Conservation (phyloP, 2,888 invertebrate species). For the Cataglyphis rosenhaueri region DNA sequence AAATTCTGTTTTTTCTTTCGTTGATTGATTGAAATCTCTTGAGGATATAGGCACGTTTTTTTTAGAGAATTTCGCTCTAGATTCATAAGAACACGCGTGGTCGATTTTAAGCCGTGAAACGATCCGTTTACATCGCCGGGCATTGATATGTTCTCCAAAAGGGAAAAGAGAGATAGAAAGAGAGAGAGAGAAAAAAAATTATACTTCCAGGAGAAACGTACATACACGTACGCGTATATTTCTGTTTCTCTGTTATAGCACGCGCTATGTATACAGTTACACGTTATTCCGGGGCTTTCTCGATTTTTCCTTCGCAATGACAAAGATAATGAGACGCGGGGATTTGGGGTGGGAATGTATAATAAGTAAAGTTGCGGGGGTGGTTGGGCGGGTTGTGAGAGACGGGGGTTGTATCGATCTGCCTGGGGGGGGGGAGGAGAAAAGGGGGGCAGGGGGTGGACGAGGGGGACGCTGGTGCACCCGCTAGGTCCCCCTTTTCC, state of each 20-base stretch:
- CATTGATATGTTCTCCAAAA: neutral
- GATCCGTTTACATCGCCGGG: neutral
- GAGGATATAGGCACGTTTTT: neutral
- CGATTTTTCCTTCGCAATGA: conserved; percentile 80
- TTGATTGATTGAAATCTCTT: neutral
- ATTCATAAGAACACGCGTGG: neutral
- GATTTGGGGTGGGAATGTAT: conserved; percentile 82
- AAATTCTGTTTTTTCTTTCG: neutral
- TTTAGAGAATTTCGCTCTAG: neutral
- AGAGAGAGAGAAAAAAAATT: too few relatives aligned
- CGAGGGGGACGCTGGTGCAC: conserved; percentile 78
- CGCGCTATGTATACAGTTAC: conserved; percentile 13
- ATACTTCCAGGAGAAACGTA: conserved; percentile 21
- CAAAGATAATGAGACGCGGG: conserved; percentile 84
- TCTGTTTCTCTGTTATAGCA: conserved; percentile 11
- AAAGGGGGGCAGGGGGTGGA: conserved; percentile 78
- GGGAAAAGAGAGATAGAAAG: neutral
- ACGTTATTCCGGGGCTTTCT: conserved; percentile 64
- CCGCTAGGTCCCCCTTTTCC: conserved; percentile 85
- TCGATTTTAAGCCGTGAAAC: neutral
- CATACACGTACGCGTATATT: conserved; percentile 13
- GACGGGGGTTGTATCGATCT: conserved; percentile 84
- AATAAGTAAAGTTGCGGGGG: conserved; percentile 82
- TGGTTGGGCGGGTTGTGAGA: conserved; percentile 75
- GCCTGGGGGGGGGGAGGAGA: conserved; percentile 79